Base-by-base conservation (phyloP, 2,888 invertebrate genomes). In the Acanthosepion lycidas region DNA sequence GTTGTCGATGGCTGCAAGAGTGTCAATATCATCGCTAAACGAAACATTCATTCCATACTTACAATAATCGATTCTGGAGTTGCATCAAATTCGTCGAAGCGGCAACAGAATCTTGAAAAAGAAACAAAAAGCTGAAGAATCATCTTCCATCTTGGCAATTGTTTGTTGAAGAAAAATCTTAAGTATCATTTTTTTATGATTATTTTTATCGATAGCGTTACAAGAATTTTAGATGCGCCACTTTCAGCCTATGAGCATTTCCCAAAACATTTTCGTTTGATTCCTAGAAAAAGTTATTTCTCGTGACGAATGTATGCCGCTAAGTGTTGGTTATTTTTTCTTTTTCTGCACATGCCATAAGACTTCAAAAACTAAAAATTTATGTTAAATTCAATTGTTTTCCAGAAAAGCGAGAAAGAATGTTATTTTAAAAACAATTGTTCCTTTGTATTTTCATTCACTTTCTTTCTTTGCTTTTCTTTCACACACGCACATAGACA, bases 11-110 rank as follows among this genome's bases (percentile, higher is more conserved):
- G 12, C n/a, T 78, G 0, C 15, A 3, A 78, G 33, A 78, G n/a
- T 78, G n/a, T 78, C 78, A 78, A 78, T 78, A 78, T 78, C n/a
- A n/a, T 78, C 78, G n/a, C 33, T 78, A 78, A 78, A n/a, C 78
- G n/a, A n/a, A 78, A n/a, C 78, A 15, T 78, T 78, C n/a, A 78
- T 78, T 5, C 78, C 78, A n/a, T 78, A 78, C 33, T 78, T 78
- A 78, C 33, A 12, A 78, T 78, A 78, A 78, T 78, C n/a, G 78
- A 78, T 78, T 12, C 6, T 78, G n/a, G 33, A 78, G 78, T 78
- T 2, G 78, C n/a, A 78, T 78, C 78, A 12, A 12, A 78, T 33
- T 33, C 15, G n/a, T 0, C 33, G 23, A 78, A 78, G 78, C 33
- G 78, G 78, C n/a, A 78, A 78, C 15, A 15, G n/a, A 78, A 78